Base-by-base conservation (phyloP, 92 coral and sea anemone species). In the Parazoanthus atlanticus region DNA sequence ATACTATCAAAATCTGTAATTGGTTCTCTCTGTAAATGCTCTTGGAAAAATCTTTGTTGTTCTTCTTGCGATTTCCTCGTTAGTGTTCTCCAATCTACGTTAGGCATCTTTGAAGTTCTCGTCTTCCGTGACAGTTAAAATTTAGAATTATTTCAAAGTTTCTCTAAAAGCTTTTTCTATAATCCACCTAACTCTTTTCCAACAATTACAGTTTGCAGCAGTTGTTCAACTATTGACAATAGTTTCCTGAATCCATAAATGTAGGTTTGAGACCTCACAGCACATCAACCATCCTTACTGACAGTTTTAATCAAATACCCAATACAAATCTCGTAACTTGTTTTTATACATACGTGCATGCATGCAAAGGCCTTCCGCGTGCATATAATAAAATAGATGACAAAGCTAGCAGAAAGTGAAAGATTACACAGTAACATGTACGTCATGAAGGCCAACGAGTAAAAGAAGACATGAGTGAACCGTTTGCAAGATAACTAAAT, bases 11-110 rank as follows among this genome's bases (percentile, higher is more conserved):
- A 84, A 32, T 61, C 52, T 32, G 78, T 46, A 70, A 87, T 38
- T n/a, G 76, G 84, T 78, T 87, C 83, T 52, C 83, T 86, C 75
- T 78, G 64, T 9, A 78, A 34, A 34, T 86, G 75, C 28, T 75
- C 84, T 66, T 75, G n/a, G 3, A 86, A 19, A 65, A 87, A 80
- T 32, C 78, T 36, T 78, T 78, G 90, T 17, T 64, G 74, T 49
- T 41, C 30, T 32, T 87, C 54, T 5, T 1, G 16, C 30, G 84
- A 78, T 41, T 52, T 65, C 79, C 61, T 79, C 8, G 80, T 32
- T 3, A 89, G 28, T 34, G 46, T 71, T 84, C 29, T 31, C 87
- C 87, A 84, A 33, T 84, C 87, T 7, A 84, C 43, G 23, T 82
- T 10, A 11, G 25, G 12, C 85, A 89, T 81, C 30, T 30, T 58